Evolutionary conservation across 2,888 invertebrate species (phyloP), one percentile per base, ranked within the genome.

Genomic region (Noctuana brunneofusca): DNA sequence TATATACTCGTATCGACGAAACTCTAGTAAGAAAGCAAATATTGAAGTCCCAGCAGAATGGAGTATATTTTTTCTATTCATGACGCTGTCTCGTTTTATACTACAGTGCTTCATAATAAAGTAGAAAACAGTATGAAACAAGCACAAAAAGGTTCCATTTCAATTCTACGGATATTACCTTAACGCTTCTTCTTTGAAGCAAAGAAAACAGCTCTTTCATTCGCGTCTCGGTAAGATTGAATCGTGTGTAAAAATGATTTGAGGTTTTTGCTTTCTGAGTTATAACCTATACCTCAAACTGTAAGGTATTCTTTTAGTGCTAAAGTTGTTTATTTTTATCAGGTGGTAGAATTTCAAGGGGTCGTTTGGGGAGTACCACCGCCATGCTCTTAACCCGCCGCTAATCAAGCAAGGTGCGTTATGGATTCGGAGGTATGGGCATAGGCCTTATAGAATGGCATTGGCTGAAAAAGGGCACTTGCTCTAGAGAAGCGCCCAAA

Each of bases 181-280:
- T 53, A 60, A 16, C 24, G 46, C 6, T 49, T 55, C 41, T 62
- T 62, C 54, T 54, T 54, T 48, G 48, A 55, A 27, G 24, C 20
- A 38, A 62, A 38, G 60, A 55, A 55, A 55, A 60, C 54, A 54
- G 46, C 18, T 62, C 48, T 48, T 48, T 53, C 20, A 35, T 60
- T 35, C 46, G 53, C 43, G 20, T 46, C 53, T 60, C 24, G 24
- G 46, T 32, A 43, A 46, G 60, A 46, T 27, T 22, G 35, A 48
- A 54, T 59, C 32, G 60, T 32, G 46, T 18, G 53, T 54, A 16
- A 54, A 32, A 60, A 24, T 46, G 16, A 46, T 53, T 54, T 38
- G 4, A 16, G 20, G 8, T 11, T 16, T 12, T 46, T 22, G 20
- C 11, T 20, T 46, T 22, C 20, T 46, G 1, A 46, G 46, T 3